Percentiles rank a stretch among this genome's conserved stretches.
These are phyloP conservation scores for Benthosema pterotum DNA, from an alignment of 2,797 vertebrate species.

Conservation along the genomic window DNA sequence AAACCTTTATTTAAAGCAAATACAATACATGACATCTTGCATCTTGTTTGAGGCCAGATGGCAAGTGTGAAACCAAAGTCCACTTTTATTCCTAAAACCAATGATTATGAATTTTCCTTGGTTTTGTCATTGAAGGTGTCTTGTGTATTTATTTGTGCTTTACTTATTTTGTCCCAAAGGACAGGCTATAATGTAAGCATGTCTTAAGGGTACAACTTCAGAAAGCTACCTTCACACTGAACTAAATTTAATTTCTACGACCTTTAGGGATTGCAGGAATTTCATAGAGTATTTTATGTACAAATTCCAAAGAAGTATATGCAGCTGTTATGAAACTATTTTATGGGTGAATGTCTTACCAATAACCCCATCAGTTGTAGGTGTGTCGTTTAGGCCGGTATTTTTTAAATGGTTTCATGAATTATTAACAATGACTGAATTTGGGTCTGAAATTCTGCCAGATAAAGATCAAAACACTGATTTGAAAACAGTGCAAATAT, in stretches of 20 bases:
- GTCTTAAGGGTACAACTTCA: conserved; percentile 65
- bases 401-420: no score
- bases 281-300: conserved; percentile 61
- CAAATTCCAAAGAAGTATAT: conserved; percentile 37
- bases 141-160: no score
- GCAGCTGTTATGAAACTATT: conserved; percentile 17
- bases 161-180: conserved; percentile 66
- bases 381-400: no score
- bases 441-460: no score
- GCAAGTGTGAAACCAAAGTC: conserved; percentile 33
- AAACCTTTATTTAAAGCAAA: conserved; percentile 67
- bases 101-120: no score
- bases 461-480: no score
- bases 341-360: background rate
- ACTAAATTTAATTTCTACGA: conserved; percentile 73
- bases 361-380: background rate
- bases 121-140: no score
- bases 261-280: conserved; percentile 72
- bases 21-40: conserved; percentile 65
- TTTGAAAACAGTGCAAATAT: no score
- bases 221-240: conserved; percentile 71
- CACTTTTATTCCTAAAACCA: conserved; percentile 4
- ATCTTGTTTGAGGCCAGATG: conserved; percentile 67
- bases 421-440: no score
- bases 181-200: conserved; percentile 69